Evolutionary conservation across 2,113 vertebrate species (phyloP), one percentile per base, ranked within the genome.

Genomic region (Natator depressus): DNA sequence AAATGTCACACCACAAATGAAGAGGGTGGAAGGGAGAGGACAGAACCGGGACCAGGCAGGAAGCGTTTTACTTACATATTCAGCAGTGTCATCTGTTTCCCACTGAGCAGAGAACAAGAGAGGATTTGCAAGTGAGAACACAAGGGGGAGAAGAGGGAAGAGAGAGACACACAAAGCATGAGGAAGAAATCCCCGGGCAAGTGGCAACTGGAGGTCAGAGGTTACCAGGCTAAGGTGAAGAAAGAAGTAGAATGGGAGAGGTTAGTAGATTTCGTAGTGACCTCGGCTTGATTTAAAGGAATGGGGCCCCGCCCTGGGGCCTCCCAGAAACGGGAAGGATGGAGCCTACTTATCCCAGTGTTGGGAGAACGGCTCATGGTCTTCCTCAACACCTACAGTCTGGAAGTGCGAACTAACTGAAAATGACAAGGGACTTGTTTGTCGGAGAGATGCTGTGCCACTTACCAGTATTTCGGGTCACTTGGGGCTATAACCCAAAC

Each of bases 21-120:
- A 85, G 10, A 5, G 78, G 94, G 86, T 35, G 84, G 90, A 80
- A 93, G 95, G 94, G 93, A 65, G 85, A 82, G 88, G 88, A 35
- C 89, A 96, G 91, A 50, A 75, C 8, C 3, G 24, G 62, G 91
- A 87, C 51, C 51, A 93, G 81, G 65, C 59, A 0, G 62, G 87
- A 75, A 91, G 89, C 79, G 65, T 69, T 82, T 89, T 98, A 99
- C 99, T 99, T 98, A 99, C 99, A 78, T 99, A 99, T 99, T 99
- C 99, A 84, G 99, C 99, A 80, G 99, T 99, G 98, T 99, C 99
- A 98, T 99, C 99, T 97, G 97, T 99, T 99, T 99, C 99, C 99
- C 99, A 99, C 99, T 99, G 99, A 98, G 98, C 97, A 98, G 97
- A 98, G 98, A 98, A 98, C 98, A 98, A 98, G 98, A 97, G 96